These are phyloP conservation scores for Crotalus horridus DNA, from an alignment of 2,113 vertebrate genomes.

Conservation along the genomic window DNA sequence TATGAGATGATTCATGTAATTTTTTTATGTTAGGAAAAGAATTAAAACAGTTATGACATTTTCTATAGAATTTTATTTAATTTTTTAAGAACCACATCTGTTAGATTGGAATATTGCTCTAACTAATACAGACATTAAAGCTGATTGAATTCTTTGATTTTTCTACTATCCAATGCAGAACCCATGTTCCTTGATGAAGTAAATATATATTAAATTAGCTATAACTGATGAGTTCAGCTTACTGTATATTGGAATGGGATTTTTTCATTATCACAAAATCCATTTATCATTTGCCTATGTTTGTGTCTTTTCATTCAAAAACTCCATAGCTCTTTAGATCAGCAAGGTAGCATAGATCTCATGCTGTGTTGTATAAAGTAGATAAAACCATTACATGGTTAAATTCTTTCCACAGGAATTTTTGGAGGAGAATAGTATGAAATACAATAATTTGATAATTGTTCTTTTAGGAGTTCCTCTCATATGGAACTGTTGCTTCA, in stretches of 20 bases:
- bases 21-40: neutral
- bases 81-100: neutral
- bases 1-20: neutral
- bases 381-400: neutral
- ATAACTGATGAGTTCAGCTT: neutral
- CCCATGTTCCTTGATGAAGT: neutral
- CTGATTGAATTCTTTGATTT: neutral
- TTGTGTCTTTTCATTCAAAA: neutral
- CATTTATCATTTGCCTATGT: neutral
- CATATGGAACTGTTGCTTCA: neutral
- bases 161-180: neutral
- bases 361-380: neutral
- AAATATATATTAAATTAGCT: neutral
- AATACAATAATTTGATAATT: slow-evolving; percentile 8
- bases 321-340: neutral
- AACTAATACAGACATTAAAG: neutral
- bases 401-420: neutral
- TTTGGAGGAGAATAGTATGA: slow-evolving; percentile 2
- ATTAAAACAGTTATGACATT: neutral
- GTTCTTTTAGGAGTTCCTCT: neutral
- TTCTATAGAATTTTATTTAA: neutral
- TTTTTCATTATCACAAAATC: neutral
- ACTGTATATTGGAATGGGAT: neutral
- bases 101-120: neutral
- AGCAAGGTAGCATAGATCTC: neutral